Base-by-base conservation (phyloP, 2,888 invertebrate genomes). In the Rotaria sp. region DNA sequence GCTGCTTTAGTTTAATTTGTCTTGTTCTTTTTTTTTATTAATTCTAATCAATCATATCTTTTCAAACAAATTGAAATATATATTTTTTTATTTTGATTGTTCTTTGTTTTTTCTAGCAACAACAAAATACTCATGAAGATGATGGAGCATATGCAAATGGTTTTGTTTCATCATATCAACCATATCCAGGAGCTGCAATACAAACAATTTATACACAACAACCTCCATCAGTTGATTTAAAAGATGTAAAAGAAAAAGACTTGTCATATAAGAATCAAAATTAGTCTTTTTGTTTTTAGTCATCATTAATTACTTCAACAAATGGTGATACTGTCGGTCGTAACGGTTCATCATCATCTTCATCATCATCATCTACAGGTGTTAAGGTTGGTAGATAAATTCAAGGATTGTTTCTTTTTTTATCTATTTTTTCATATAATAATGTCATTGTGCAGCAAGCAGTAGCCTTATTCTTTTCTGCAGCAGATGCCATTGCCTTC, bases 391-490 rank as follows among this genome's bases (percentile, higher is more conserved):
- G 67, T 67, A 18, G 35, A 30, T 15, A 10, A 35, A 35, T 21
- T 21, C 21, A 21, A 30, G 67, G 21, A 67, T 30, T 35, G 35
- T 30, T 35, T 35, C 18, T 13, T 30, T 30, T 30, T 13, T 59
- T 15, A 15, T 35, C 35, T 67, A 35, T 35, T 67, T 35, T 67
- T 21, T 35, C 0, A 67, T 67, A 67, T 67, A 35, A 67, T 67
- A 30, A 67, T 67, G 67, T 67, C 67, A 67, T 67, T 67, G 67
- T 67, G 67, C 67, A 67, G 67, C 67, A 67, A 67, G 67, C 67
- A 67, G 30, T 38, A 67, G 67, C 67, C 67, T 67, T 67, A 35
- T 67, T 67, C 67, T 67, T 67, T 67, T 67, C 67, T 67, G 35
- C 35, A 1, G 67, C 67, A 67, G 67, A 67, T 67, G 67, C 67